Percentiles rank a stretch among this genome's conserved stretches.
Evolutionary conservation across 2,888 invertebrate genomes (phyloP).

Genomic region (Athrips mouffetella): DNA sequence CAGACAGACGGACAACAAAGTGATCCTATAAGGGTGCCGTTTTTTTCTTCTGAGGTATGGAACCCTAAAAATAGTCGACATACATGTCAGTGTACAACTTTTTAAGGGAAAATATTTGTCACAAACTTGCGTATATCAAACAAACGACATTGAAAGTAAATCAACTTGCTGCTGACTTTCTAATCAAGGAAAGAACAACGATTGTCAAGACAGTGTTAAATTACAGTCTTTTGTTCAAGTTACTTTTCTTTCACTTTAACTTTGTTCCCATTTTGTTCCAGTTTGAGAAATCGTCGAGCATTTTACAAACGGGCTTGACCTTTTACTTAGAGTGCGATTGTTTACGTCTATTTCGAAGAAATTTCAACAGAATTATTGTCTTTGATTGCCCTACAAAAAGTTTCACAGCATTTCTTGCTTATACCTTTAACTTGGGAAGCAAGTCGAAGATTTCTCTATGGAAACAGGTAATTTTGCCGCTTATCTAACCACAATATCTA

Average conservation of each 20-base stretch:
- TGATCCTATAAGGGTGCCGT: too few relatives aligned
- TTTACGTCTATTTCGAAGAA: not conserved
- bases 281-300: not conserved
- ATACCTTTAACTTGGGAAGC: not conserved
- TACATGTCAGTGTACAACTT: too few relatives aligned
- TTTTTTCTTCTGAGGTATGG: too few relatives aligned
- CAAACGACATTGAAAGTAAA: not conserved
- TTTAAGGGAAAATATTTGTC: too few relatives aligned
- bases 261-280: conserved; percentile 8
- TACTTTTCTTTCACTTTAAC: conserved; percentile 23
- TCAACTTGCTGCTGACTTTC: not conserved
- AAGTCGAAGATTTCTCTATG: not conserved
- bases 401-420: not conserved
- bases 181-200: not conserved
- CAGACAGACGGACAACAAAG: too few relatives aligned
- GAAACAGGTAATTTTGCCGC: conserved; percentile 7
- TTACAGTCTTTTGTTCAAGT: conserved; percentile 23
- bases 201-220: not conserved
- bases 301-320: not conserved
- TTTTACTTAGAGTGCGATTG: conserved; percentile 4
- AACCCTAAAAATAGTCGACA: too few relatives aligned
- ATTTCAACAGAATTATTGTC: conserved; percentile 1
- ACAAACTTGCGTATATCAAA: too few relatives aligned
- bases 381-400: conserved; percentile 26
- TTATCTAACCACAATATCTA: conserved; percentile 4